Conservation (phyloP, 23 tunicate species). For the Phallusia fumigata region DNA sequence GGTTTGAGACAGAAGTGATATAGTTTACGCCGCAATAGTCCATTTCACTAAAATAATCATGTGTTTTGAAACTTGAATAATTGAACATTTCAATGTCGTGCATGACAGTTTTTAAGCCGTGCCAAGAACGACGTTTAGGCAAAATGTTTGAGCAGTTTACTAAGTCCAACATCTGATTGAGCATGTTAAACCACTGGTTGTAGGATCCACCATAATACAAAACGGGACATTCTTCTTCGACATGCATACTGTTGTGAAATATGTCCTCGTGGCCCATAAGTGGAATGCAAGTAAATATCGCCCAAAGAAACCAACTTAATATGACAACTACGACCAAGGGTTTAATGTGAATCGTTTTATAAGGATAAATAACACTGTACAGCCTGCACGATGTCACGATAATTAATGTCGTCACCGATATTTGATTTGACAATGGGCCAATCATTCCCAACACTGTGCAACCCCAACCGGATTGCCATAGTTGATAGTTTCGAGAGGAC, state of each 20-base stretch:
- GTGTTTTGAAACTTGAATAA: not conserved
- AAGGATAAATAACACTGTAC: not conserved
- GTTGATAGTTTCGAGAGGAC: not conserved
- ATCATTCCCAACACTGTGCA: not conserved
- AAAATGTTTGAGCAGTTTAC: not conserved
- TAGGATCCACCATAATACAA: not conserved
- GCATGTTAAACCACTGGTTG: not conserved
- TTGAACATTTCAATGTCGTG: not conserved
- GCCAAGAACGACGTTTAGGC: not conserved
- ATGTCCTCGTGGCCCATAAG: not conserved
- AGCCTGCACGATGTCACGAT: not conserved
- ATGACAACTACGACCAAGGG: not conserved
- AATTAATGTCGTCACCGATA: not conserved
- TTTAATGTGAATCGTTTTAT: not conserved
- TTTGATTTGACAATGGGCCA: not conserved
- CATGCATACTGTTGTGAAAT: not conserved
- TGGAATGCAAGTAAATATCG: not conserved
- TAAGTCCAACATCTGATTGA: not conserved
- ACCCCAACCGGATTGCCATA: not conserved
- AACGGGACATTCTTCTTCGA: not conserved
- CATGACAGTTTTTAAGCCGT: not conserved
- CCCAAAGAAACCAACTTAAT: not conserved
- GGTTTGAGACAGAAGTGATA: not conserved
- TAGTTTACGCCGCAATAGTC: not conserved
- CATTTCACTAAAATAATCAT: not conserved